phyloP scores from a whole-genome alignment of 2,113 vertebrate genomes.

The Archilochus colubris region DNA sequence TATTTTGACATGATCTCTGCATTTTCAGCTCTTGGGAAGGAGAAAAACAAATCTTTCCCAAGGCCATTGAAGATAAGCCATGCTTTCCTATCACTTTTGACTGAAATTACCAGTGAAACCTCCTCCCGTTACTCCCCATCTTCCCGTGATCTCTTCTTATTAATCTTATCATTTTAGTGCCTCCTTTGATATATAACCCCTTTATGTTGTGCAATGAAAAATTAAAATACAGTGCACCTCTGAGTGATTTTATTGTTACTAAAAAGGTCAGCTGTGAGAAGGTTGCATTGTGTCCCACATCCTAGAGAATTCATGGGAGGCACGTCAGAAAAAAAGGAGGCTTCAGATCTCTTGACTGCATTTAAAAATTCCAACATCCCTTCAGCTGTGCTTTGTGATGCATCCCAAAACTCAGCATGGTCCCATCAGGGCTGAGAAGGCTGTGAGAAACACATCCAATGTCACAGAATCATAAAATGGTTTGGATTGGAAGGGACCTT shows the following conservation, averaged over 20 bases:
- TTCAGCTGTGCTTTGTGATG: background rate
- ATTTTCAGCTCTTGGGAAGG: background rate
- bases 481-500: no score
- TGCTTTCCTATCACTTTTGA: conserved; percentile 18
- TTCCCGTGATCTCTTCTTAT: conserved; percentile 47
- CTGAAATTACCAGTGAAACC: conserved; percentile 42
- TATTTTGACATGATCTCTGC: conserved; percentile 35
- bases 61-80: conserved; percentile 38
- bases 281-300: background rate
- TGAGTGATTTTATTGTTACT: conserved; percentile 63
- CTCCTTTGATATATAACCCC: conserved; percentile 56
- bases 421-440: background rate
- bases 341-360: background rate
- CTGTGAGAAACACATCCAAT: background rate
- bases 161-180: conserved; percentile 56
- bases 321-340: background rate
- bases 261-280: conserved; percentile 51
- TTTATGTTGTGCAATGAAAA: conserved; percentile 45
- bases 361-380: background rate
- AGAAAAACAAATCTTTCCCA: background rate
- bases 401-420: fast-evolving
- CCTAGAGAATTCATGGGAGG: conserved; percentile 13
- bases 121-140: conserved; percentile 30
- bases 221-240: conserved; percentile 57
- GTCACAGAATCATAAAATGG: no score